Conservation (phyloP, 2,888 invertebrate species). For the Neoitamus cyanurus region DNA sequence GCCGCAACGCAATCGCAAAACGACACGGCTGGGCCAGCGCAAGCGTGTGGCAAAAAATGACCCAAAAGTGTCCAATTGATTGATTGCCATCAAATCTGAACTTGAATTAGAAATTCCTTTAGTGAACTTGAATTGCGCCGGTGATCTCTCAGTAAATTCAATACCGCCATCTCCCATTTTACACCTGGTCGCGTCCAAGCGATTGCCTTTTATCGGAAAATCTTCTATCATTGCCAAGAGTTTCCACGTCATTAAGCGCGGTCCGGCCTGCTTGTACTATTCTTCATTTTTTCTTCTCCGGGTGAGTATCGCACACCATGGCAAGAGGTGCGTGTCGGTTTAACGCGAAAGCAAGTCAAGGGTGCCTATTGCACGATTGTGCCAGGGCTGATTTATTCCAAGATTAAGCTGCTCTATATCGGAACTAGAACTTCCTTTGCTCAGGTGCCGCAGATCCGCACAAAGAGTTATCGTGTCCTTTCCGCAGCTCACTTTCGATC, state of each 20-base stretch:
- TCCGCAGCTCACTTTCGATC: neutral
- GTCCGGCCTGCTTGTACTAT: neutral
- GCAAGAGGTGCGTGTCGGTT: constrained; percentile 12
- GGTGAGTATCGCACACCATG: neutral
- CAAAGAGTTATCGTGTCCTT: neutral
- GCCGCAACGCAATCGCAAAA: neutral
- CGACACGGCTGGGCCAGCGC: neutral
- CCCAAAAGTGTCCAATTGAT: constrained; percentile 29
- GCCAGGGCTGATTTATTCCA: constrained; percentile 37
- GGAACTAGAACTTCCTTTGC: constrained; percentile 23
- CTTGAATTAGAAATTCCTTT: constrained; percentile 25
- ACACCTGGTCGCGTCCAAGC: neutral
- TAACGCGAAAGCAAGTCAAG: constrained; percentile 25
- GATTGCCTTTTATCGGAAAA: constrained; percentile 12
- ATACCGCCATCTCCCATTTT: neutral
- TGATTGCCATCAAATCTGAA: constrained; percentile 18
- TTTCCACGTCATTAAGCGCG: constrained; percentile 19
- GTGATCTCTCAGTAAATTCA: neutral
- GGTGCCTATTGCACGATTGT: constrained; percentile 28
- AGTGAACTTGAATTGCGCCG: constrained; percentile 25
- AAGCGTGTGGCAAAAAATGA: neutral
- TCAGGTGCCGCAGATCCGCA: neutral
- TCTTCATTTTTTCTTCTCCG: neutral
- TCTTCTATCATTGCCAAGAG: neutral
- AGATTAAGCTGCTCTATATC: neutral